Conservation (phyloP, 1,140 invertebrate genomes). For the Penaeus chinensis region DNA sequence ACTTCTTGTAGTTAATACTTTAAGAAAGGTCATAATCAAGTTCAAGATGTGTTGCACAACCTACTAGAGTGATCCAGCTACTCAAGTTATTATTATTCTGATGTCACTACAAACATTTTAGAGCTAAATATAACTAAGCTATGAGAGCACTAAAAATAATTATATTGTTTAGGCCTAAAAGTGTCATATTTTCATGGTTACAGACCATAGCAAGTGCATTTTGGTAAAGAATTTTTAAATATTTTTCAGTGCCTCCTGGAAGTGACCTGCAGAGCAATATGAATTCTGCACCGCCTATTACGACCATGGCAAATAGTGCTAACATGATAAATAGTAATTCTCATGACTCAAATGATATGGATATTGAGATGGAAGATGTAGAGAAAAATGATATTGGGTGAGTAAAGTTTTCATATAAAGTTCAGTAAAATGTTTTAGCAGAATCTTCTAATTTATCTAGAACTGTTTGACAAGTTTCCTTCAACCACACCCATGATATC, state of each 20-base stretch:
- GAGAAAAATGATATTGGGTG: constrained; percentile 56
- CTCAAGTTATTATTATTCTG: too few relatives aligned
- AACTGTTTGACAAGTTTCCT: too few relatives aligned
- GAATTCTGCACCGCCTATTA: constrained; percentile 25
- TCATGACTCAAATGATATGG: constrained; percentile 61
- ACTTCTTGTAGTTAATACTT: neutral
- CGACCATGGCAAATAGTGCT: constrained; percentile 17
- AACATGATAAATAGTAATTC: constrained; percentile 27
- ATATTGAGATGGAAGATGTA: constrained; percentile 63
- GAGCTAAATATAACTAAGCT: too few relatives aligned
- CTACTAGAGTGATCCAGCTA: too few relatives aligned
- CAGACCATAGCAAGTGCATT: neutral
- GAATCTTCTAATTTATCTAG: too few relatives aligned
- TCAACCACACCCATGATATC: too few relatives aligned
- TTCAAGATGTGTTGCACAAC: too few relatives aligned
- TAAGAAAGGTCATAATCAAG: too few relatives aligned
- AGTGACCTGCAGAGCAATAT: constrained; percentile 27
- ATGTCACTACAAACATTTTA: too few relatives aligned
- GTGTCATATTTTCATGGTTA: too few relatives aligned
- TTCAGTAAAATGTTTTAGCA: too few relatives aligned
- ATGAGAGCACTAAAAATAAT: too few relatives aligned
- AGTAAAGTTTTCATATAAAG: neutral
- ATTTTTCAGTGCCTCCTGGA: constrained; percentile 33
- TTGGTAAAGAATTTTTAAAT: neutral
- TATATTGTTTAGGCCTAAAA: neutral